Base-by-base conservation (phyloP, 2,888 invertebrate species). In the Melinaea menophilus region DNA sequence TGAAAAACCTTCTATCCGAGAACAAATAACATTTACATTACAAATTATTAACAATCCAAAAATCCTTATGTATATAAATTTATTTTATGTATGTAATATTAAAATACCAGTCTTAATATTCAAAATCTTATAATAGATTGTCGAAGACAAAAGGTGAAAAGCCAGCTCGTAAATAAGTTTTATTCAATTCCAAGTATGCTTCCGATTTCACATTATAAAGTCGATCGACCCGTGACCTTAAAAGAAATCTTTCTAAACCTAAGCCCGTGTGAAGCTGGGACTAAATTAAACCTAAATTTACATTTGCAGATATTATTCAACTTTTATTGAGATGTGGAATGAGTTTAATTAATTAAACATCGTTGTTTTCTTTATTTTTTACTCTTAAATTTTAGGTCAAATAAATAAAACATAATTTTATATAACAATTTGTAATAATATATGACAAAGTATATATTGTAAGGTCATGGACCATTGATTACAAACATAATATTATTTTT, bases 261-360 rank as follows among this genome's bases (percentile, higher is more conserved):
- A 64, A 62, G 66, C 63, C 63, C 64, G 54, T 60, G 67, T 63
- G 56, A 61, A 64, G 65, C 67, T 67, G 64, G 59, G 66, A 63
- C 61, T 69, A 75, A 72, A 77, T 77, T 76, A 77, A 76, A 75
- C 74, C 74, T 75, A 77, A 75, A 75, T 73, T 77, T 79, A 78
- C 81, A 79, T 82, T 74, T 70, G 71, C 72, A 73, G 77, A 85
- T 77, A 80, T 86, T 84, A 84, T 76, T 86, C 83, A 82, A 82
- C 86, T 83, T n/a, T 84, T 84, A 84, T 75, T 69, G 66, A 72
- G 67, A 72, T 69, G 69, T 58, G 67, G 64, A 66, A 69, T 67
- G 66, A 71, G 71, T 71, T 71, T 70, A 72, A 71, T 70, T 69
- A 72, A 71, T 55, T 64, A 55, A 47, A 22, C 5, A 34, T 57